Conservation (phyloP, 2,113 vertebrate species). For the Pyxicephalus adspersus region DNA sequence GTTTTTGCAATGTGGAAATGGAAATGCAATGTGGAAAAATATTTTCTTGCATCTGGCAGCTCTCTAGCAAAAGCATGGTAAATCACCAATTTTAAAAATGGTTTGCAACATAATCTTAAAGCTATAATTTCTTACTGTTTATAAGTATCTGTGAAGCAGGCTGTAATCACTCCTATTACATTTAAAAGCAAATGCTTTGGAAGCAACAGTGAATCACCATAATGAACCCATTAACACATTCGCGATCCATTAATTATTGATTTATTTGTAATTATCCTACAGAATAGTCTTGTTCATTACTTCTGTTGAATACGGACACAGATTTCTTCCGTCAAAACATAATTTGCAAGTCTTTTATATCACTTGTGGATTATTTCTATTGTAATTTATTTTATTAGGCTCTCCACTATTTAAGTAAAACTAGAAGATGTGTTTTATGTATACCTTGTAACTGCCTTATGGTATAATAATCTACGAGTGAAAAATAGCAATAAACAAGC, state of each 20-base stretch:
- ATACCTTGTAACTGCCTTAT: not conserved
- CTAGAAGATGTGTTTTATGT: not conserved
- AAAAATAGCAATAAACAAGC: no score
- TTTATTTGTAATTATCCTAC: constrained; percentile 65
- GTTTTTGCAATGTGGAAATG: no score
- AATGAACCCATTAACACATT: constrained; percentile 64
- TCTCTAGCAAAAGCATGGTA: not conserved
- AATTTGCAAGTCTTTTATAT: constrained; percentile 56
- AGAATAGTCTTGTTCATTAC: constrained; percentile 47
- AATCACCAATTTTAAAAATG: constrained; percentile 24
- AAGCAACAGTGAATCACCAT: constrained; percentile 58
- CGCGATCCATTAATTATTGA: constrained; percentile 66
- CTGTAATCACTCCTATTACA: constrained; percentile 59
- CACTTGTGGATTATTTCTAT: constrained; percentile 19
- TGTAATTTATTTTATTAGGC: constrained; percentile 24
- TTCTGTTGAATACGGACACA: constrained; percentile 56
- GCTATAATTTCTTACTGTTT: constrained; percentile 49
- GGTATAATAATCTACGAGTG: not conserved
- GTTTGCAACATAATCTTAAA: constrained; percentile 34
- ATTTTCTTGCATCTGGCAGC: not conserved
- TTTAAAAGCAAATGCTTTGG: constrained; percentile 55
- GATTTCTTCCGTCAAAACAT: constrained; percentile 53
- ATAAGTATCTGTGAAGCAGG: constrained; percentile 41
- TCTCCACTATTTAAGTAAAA: constrained; percentile 6
- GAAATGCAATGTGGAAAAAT: no score